Conservation (phyloP, 1,140 invertebrate genomes). For the Saccostrea echinata region DNA sequence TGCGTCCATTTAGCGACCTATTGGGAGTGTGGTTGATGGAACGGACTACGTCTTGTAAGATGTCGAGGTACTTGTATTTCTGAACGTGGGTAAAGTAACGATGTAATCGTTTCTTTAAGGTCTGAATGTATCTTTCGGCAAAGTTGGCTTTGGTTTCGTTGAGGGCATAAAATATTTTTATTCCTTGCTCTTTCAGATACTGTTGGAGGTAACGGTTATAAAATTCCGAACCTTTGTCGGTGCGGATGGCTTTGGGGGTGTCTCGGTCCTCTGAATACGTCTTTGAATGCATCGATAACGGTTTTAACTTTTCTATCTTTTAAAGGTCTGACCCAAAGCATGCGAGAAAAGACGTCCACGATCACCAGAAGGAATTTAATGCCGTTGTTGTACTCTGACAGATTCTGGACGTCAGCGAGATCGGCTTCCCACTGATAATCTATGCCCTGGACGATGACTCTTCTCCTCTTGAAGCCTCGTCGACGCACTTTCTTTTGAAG, state of each 20-base stretch:
- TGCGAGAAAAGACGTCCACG: constrained; percentile 47
- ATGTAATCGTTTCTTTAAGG: constrained; percentile 41
- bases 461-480: constrained; percentile 2
- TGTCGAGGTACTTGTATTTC: constrained; percentile 37
- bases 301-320: constrained; percentile 12
- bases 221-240: constrained; percentile 44
- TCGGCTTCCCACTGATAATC: constrained; percentile 43
- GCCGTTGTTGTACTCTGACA: constrained; percentile 40
- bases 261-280: background rate
- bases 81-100: constrained; percentile 42
- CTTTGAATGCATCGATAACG: background rate
- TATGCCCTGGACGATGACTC: constrained; percentile 31
- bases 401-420: background rate
- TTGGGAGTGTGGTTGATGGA: constrained; percentile 54
- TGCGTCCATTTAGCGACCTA: constrained; percentile 30
- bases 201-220: constrained; percentile 31
- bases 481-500: constrained; percentile 42
- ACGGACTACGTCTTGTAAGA: constrained; percentile 39
- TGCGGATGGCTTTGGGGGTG: constrained; percentile 29
- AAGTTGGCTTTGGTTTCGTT: constrained; percentile 50
- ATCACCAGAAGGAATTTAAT: constrained; percentile 36
- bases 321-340: constrained; percentile 15
- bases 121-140: constrained; percentile 48
- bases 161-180: constrained; percentile 39
- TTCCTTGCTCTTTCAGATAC: constrained; percentile 26